These are phyloP conservation scores for Bemisia tabaci DNA, from an alignment of 1,140 invertebrate genomes.

Conservation along the genomic window DNA sequence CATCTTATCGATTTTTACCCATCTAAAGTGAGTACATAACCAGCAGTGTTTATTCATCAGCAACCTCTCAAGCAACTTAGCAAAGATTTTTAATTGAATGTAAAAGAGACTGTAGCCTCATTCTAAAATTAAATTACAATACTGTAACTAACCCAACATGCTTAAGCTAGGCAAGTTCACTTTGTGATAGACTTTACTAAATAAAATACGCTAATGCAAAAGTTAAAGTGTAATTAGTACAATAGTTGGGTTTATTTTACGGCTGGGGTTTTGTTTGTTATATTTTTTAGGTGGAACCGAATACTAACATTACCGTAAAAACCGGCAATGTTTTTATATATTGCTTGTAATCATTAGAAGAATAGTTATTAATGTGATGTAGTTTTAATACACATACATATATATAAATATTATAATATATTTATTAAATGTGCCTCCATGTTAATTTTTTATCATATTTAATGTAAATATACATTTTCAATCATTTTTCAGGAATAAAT, in stretches of 20 bases:
- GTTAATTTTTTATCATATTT: slow-evolving; percentile 1
- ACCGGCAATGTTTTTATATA: background rate
- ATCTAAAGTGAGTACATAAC: too few species aligned
- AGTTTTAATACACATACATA: background rate
- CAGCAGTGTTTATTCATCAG: too few species aligned
- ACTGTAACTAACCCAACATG: too few species aligned
- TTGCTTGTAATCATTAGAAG: background rate
- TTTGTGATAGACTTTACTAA: too few species aligned
- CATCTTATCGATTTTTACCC: too few species aligned
- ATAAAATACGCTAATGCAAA: too few species aligned
- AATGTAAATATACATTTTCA: background rate
- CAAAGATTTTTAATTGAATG: too few species aligned
- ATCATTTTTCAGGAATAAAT: background rate
- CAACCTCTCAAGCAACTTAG: too few species aligned
- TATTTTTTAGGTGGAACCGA: background rate
- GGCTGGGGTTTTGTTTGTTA: background rate
- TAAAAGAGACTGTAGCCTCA: too few species aligned
- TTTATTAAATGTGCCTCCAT: background rate
- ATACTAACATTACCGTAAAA: background rate
- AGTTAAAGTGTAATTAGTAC: background rate
- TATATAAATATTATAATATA: background rate
- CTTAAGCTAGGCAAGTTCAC: too few species aligned
- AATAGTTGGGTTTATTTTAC: background rate
- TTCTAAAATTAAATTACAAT: too few species aligned
- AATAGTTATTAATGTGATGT: background rate